Percentiles rank a stretch among this genome's conserved stretches.
Conservation (phyloP, 2,888 invertebrate species). For the Choristoneura rosaceana region DNA sequence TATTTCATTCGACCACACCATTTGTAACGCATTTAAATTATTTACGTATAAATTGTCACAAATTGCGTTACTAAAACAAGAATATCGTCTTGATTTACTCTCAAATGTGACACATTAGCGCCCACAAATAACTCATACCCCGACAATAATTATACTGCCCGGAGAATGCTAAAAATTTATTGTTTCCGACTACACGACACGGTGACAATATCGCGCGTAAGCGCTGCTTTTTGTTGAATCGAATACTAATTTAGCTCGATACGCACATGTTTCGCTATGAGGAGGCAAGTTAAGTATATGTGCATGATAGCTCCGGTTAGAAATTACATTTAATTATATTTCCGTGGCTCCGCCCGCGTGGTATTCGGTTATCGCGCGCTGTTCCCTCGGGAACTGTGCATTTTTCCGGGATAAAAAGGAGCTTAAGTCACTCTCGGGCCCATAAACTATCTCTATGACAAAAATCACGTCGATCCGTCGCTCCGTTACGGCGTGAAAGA, state of each 20-base stretch:
- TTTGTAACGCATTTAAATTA: slow-evolving; percentile 44
- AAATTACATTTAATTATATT: no score
- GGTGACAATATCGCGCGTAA: slow-evolving; percentile 41
- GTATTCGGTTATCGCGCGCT: no score
- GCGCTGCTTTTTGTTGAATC: slow-evolving; percentile 1
- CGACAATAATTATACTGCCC: slow-evolving; percentile 75
- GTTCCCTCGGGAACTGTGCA: no score
- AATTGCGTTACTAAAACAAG: slow-evolving; percentile 44
- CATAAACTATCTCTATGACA: no score
- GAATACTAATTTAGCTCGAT: slow-evolving; percentile 9
- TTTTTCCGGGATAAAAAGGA: no score
- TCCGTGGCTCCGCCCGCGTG: no score
- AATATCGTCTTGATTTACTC: slow-evolving; percentile 56
- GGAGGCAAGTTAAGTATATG: no score
- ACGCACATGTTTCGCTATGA: neutral
- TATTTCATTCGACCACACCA: slow-evolving; percentile 33
- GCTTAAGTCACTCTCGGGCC: no score
- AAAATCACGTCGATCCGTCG: no score
- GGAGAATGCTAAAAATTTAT: slow-evolving; percentile 70
- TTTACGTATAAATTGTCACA: slow-evolving; percentile 44
- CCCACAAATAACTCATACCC: slow-evolving; percentile 71
- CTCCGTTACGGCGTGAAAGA: no score
- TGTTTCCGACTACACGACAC: slow-evolving; percentile 69
- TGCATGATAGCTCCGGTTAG: no score
- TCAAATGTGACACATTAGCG: slow-evolving; percentile 63